These are phyloP conservation scores for Enteromius fasciolatus DNA, from an alignment of 2,797 vertebrate genomes.

Conservation along the genomic window DNA sequence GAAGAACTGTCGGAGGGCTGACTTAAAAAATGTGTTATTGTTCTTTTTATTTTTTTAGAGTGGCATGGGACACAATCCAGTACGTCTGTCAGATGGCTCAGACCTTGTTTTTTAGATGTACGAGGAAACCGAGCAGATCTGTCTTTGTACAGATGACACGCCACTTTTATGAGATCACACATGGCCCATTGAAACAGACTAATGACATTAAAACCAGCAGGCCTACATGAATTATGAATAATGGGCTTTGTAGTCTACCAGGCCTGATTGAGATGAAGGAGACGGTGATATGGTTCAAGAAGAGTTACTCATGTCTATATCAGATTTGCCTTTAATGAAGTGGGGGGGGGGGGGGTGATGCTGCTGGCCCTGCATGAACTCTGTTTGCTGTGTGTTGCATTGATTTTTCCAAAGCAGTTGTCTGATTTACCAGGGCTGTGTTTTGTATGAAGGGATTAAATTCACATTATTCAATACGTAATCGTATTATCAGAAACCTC, in stretches of 20 bases:
- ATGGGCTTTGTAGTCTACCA: constrained; percentile 60
- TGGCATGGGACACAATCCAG: constrained; percentile 24
- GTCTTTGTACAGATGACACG: constrained; percentile 49
- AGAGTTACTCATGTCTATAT: constrained; percentile 52
- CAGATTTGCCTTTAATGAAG: constrained; percentile 53
- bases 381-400: constrained; percentile 30
- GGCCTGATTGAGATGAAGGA: constrained; percentile 58
- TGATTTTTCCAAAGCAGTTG: constrained; percentile 31
- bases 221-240: constrained; percentile 58
- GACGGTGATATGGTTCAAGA: constrained; percentile 50
- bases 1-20: neutral
- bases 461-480: neutral
- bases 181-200: constrained; percentile 55
- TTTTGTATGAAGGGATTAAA: neutral
- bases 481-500: neutral
- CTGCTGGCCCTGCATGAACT: constrained; percentile 27
- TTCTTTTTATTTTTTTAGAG: neutral
- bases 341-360: neutral
- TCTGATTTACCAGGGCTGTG: constrained; percentile 5
- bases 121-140: constrained; percentile 36
- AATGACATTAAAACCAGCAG: constrained; percentile 63
- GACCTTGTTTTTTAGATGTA: constrained; percentile 39
- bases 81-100: constrained; percentile 27
- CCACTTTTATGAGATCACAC: constrained; percentile 50
- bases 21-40: constrained; percentile 8